phyloP scores from a whole-genome alignment of 1,140 invertebrate genomes.

The Mizuhopecten yessoensis region DNA sequence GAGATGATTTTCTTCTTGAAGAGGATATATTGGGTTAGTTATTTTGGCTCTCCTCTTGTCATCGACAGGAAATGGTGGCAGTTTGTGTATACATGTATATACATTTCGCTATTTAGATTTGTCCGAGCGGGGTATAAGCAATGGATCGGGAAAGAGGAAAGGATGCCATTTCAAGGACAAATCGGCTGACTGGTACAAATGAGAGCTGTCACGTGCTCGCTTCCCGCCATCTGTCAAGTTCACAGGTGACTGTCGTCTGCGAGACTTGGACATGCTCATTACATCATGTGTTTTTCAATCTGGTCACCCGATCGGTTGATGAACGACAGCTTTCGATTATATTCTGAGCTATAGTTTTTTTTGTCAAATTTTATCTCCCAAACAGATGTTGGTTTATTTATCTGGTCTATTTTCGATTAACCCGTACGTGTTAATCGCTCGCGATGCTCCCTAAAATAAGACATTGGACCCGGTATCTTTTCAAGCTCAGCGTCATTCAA shows the following conservation, averaged over 20 bases:
- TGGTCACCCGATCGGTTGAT: neutral
- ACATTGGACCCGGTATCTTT: neutral
- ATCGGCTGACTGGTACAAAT: neutral
- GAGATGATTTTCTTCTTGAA: no score
- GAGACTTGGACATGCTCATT: neutral
- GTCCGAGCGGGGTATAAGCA: neutral
- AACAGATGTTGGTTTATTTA: neutral
- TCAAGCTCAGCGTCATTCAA: neutral
- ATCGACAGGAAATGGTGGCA: neutral
- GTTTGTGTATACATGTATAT: neutral
- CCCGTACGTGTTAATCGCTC: no score
- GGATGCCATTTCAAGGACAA: neutral
- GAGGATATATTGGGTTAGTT: no score
- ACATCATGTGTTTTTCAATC: neutral
- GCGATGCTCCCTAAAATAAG: no score
- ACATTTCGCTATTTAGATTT: neutral
- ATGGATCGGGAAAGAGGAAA: neutral
- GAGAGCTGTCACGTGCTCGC: neutral
- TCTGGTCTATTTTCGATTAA: no score
- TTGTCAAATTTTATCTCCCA: neutral
- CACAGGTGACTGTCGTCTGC: neutral
- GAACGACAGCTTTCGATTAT: neutral
- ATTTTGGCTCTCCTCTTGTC: neutral
- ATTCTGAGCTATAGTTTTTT: neutral
- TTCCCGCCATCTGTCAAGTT: constrained; percentile 10